Base-by-base conservation (phyloP, 2,888 invertebrate genomes). In the Hofmannophila pseudospretella region DNA sequence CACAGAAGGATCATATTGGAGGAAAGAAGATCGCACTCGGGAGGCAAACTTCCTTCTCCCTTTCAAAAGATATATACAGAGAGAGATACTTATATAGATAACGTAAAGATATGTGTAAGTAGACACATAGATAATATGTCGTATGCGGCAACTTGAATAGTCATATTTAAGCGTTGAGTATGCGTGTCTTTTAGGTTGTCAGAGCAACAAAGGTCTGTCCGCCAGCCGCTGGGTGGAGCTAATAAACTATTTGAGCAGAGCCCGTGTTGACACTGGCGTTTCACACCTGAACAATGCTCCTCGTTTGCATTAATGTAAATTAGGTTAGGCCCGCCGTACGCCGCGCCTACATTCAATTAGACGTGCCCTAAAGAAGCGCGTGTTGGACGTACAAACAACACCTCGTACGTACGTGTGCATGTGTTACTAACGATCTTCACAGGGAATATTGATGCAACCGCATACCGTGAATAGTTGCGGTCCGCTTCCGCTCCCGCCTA, bases 251-350 rank as follows among this genome's bases (percentile, higher is more conserved):
- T 85, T 84, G 84, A 82, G 80, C 71, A 76, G 80, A 79, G 68
- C 69, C 74, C 65, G 76, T 82, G 85, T 86, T 86, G 85, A 86
- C 85, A 86, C 84, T 84, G 75, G 77, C 77, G 80, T 80, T 85
- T 86, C 81, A 82, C 85, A 86, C 85, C 84, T 84, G 85, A 84
- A 85, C 85, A 86, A 85, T 84, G 84, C 82, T 75, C 55, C 84
- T 85, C 85, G 85, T 86, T 86, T 85, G 80, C 85, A 85, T 86
- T 84, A 84, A 85, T 86, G 84, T 86, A 85, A 86, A 86, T 86
- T 86, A 84, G 84, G 84, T 81, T 82, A 85, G 78, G 77, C 63
- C 54, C 56, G 54, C 67, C 67, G 71, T 69, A 57, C 64, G 70
- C 68, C 67, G 74, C 80, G 77, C 82, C 84, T 80, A 81, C 82